Percentiles rank a stretch among this genome's conserved stretches.
Conservation (phyloP, 2,888 invertebrate species). For the Drosophila incognita region DNA sequence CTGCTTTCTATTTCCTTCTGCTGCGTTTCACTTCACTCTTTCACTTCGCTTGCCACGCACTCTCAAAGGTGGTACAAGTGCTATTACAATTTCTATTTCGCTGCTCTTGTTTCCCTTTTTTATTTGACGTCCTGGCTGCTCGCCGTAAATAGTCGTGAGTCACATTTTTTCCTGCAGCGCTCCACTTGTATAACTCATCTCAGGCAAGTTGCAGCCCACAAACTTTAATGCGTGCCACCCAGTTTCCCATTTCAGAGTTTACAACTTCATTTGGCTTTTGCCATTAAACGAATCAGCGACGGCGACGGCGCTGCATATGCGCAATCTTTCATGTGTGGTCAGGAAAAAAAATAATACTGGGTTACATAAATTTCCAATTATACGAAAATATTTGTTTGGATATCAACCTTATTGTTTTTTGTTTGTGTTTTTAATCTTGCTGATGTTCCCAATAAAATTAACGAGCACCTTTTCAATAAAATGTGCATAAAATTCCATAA, state of each 20-base stretch:
- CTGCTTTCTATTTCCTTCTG: neutral
- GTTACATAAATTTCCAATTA: conserved; percentile 4
- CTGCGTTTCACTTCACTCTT: neutral
- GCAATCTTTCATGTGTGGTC: conserved; percentile 38
- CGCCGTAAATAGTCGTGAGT: conserved; percentile 22
- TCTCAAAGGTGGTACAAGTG: conserved; percentile 20
- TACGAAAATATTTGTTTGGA: conserved; percentile 1
- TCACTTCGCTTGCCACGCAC: neutral
- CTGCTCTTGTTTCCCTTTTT: conserved; percentile 43
- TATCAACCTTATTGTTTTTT: conserved; percentile 2
- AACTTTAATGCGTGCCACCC: conserved; percentile 14
- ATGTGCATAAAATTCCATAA: conserved; percentile 71
- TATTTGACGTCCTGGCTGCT: conserved; percentile 27
- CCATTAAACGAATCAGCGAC: neutral
- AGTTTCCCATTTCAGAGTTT: conserved; percentile 23
- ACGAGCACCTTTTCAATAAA: conserved; percentile 58
- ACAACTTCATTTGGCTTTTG: conserved; percentile 18
- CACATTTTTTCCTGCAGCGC: neutral
- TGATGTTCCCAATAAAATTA: conserved; percentile 58
- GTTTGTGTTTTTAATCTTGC: conserved; percentile 13
- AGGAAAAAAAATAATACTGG: conserved; percentile 18
- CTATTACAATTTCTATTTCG: conserved; percentile 38
- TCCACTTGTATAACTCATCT: neutral
- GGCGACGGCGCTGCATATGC: conserved; percentile 40
- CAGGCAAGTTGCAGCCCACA: neutral